Evolutionary conservation across 2,113 vertebrate genomes (phyloP).

Genomic region (Semicossyphus pulcher): DNA sequence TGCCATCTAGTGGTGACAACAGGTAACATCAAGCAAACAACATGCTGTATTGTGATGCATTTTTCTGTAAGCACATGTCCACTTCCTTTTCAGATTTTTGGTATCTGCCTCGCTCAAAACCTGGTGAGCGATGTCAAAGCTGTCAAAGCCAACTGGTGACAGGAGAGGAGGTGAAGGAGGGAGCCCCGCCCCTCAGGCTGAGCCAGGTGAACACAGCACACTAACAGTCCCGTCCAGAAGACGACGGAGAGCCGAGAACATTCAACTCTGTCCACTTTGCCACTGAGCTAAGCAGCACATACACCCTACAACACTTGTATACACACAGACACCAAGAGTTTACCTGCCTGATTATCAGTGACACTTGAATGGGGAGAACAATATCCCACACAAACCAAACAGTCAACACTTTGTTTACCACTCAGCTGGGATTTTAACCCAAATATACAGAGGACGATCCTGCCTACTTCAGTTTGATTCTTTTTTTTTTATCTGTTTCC

Average conservation of each 20-base stretch:
- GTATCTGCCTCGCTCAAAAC: slow-evolving; percentile 93
- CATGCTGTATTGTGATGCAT: not conserved
- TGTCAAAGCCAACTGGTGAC: slow-evolving; percentile 94
- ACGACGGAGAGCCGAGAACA: slow-evolving; percentile 18
- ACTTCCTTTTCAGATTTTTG: slow-evolving; percentile 86
- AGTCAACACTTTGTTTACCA: slow-evolving; percentile 63
- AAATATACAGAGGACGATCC: slow-evolving; percentile 49
- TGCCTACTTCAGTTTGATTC: slow-evolving; percentile 39
- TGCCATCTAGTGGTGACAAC: slow-evolving; percentile 73
- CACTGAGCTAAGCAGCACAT: slow-evolving; percentile 48
- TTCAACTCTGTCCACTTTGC: slow-evolving; percentile 30
- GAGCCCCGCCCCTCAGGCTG: not conserved
- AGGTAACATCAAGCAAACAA: not conserved
- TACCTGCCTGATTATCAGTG: slow-evolving; percentile 30
- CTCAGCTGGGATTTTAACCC: slow-evolving; percentile 59
- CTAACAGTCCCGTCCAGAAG: slow-evolving; percentile 30
- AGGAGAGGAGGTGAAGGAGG: slow-evolving; percentile 34
- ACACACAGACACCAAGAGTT: slow-evolving; percentile 27
- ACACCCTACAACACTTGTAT: slow-evolving; percentile 1
- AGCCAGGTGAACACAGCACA: slow-evolving; percentile 43
- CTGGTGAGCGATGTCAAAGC: slow-evolving; percentile 90
- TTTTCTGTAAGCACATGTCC: not conserved
- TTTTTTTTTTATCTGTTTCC: not conserved
- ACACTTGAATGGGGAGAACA: slow-evolving; percentile 33
- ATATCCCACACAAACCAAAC: slow-evolving; percentile 49